Evolutionary conservation across 1,140 invertebrate species (phyloP).

Genomic region (Yoshiicerus persimilis): DNA sequence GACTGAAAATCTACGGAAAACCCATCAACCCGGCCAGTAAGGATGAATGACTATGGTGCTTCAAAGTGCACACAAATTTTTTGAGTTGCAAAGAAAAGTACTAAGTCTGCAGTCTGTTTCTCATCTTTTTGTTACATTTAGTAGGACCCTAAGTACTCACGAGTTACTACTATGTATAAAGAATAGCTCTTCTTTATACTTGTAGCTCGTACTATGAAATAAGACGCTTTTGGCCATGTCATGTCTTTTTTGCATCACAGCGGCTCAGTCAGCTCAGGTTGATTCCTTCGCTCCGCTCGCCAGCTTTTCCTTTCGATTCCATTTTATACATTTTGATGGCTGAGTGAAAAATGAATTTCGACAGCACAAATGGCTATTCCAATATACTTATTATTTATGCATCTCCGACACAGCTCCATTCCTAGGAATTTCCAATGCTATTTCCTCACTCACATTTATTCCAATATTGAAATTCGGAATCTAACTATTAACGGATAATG

Average conservation of each 20-base stretch:
- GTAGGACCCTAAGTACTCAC: not conserved
- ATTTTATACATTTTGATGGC: not conserved
- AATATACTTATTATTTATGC: not conserved
- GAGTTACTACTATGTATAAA: not conserved
- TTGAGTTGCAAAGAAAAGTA: not conserved
- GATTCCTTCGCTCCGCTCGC: not conserved
- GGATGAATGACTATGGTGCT: not conserved
- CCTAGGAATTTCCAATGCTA: not conserved
- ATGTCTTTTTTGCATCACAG: constrained; percentile 6
- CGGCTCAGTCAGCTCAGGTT: not conserved
- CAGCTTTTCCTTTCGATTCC: not conserved
- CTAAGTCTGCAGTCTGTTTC: constrained; percentile 11
- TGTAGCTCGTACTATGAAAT: not conserved
- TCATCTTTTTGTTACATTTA: not conserved
- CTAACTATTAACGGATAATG: not conserved
- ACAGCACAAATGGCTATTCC: not conserved
- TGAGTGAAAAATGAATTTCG: not conserved
- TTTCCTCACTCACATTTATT: not conserved
- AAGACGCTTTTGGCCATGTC: not conserved
- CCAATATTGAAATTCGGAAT: not conserved
- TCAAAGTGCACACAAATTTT: not conserved
- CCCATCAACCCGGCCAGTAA: not conserved
- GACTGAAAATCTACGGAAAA: constrained; percentile 1
- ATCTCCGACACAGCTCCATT: not conserved
- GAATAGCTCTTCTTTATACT: not conserved